phyloP scores from a whole-genome alignment of 1,140 invertebrate genomes.

The Penaeus chinensis region DNA sequence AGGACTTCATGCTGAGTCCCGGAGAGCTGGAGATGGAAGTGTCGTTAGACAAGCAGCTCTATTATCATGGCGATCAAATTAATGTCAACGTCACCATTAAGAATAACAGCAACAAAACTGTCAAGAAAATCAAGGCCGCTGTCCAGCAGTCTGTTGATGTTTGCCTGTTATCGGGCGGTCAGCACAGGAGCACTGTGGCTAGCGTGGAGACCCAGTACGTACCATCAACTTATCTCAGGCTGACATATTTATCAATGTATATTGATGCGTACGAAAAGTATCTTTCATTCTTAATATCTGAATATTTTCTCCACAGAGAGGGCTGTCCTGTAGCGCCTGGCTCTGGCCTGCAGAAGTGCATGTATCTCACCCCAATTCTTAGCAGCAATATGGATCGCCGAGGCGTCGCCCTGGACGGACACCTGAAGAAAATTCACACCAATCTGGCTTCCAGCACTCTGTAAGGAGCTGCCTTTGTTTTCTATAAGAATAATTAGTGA shows the following conservation, averaged over 20 bases:
- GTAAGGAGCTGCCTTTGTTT: not conserved
- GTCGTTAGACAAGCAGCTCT: slow-evolving; percentile 91
- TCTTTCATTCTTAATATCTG: not conserved
- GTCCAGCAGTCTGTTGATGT: slow-evolving; percentile 82
- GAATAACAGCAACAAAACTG: slow-evolving; percentile 98
- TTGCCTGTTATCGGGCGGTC: slow-evolving; percentile 97
- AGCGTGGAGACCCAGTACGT: slow-evolving; percentile 81
- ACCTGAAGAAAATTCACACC: too few relatives aligned
- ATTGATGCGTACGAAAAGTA: not conserved
- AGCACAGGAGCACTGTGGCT: slow-evolving; percentile 93
- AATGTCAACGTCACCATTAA: slow-evolving; percentile 92
- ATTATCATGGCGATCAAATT: slow-evolving; percentile 95
- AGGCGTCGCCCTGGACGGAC: too few relatives aligned
- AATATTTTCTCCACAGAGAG: slow-evolving; percentile 42
- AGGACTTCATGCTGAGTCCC: slow-evolving; percentile 96
- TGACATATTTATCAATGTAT: not conserved
- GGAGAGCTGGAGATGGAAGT: slow-evolving; percentile 95
- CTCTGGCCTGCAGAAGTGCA: slow-evolving; percentile 59
- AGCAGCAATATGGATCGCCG: slow-evolving; percentile 63
- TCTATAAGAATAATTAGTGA: not conserved
- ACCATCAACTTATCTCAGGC: not conserved
- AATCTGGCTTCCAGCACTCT: slow-evolving; percentile 58
- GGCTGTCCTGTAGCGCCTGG: slow-evolving; percentile 65
- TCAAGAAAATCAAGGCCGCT: slow-evolving; percentile 89
- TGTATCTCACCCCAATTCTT: slow-evolving; percentile 69